These are phyloP conservation scores for Nannospalax galili DNA, from an alignment of 2,113 vertebrate species.

Conservation along the genomic window DNA sequence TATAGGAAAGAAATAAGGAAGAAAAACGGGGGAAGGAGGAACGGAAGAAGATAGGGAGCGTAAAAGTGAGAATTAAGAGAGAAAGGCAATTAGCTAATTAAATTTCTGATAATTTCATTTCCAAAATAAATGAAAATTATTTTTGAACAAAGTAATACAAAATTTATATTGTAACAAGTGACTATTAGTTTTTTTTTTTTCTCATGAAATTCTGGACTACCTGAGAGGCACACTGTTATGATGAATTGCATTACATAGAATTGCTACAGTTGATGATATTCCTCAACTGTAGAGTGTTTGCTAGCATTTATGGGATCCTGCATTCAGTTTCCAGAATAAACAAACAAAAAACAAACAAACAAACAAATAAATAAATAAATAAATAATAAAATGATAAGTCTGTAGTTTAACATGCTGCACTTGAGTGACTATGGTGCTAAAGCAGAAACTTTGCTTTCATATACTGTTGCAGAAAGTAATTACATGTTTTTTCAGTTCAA, in stretches of 20 bases:
- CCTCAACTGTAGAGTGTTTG: background rate
- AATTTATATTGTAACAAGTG: background rate
- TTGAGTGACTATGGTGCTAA: background rate
- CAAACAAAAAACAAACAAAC: background rate
- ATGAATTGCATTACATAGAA: background rate
- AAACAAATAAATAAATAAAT: no score
- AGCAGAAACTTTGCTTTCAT: background rate
- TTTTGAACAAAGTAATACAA: constrained; percentile 4
- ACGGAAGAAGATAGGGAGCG: background rate
- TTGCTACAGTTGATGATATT: background rate
- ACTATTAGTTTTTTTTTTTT: constrained; percentile 1
- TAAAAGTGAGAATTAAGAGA: background rate
- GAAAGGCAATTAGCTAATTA: background rate
- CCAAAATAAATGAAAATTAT: background rate
- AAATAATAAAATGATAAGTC: background rate
- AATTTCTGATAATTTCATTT: constrained; percentile 42
- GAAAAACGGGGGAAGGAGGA: background rate
- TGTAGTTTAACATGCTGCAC: background rate
- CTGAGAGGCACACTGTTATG: background rate
- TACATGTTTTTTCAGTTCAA: background rate
- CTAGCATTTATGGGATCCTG: background rate
- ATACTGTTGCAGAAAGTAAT: background rate
- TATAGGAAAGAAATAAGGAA: background rate
- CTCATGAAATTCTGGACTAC: background rate
- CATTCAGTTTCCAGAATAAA: background rate